Evolutionary conservation across 92 coral and sea anemone species (phyloP), one percentile per base, ranked within the genome.

Genomic region (Phymanthus crucifer): DNA sequence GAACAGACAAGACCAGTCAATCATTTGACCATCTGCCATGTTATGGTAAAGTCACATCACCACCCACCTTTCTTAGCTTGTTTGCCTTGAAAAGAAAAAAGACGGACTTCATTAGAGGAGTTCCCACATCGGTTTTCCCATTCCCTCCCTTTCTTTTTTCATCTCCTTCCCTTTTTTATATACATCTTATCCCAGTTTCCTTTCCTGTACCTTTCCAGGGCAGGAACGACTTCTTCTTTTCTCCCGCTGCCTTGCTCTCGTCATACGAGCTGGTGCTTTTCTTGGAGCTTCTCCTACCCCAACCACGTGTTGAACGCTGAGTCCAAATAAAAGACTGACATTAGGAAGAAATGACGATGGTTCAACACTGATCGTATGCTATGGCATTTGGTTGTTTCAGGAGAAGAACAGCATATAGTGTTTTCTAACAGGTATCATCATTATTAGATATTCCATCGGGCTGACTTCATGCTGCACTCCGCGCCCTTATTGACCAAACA

Each of bases 181-280:
- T 17, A n/a, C n/a, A n/a, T n/a, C n/a, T n/a, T n/a, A n/a, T 45
- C 50, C 50, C 4, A 11, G 50, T 45, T 9, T 17, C 50, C 50
- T 0, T 45, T 16, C 50, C 50, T 0, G 16, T 40, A 93, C 99
- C 97, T 91, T 92, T 91, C 99, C 99, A 96, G 3, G 99, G 98
- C 1, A 96, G 85, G 58, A 93, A 75, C 0, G 98, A 90, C 52
- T 85, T 93, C 82, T 90, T 96, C 86, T 87, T 93, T 52, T 87
- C 97, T 35, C 86, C 91, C 19, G 89, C 84, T 33, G 90, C 76
- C 45, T 78, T 90, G 17, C 33, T 70, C 70, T 86, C 93, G 32
- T 90, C 97, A 61, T 58, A 34, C 21, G 86, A 80, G 45, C 80
- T 57, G 43, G 82, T 26, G 19, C 89, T 79, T 76, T 91, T 88